phyloP scores from a whole-genome alignment of 1,140 invertebrate species.

The Trissolcus basalis region DNA sequence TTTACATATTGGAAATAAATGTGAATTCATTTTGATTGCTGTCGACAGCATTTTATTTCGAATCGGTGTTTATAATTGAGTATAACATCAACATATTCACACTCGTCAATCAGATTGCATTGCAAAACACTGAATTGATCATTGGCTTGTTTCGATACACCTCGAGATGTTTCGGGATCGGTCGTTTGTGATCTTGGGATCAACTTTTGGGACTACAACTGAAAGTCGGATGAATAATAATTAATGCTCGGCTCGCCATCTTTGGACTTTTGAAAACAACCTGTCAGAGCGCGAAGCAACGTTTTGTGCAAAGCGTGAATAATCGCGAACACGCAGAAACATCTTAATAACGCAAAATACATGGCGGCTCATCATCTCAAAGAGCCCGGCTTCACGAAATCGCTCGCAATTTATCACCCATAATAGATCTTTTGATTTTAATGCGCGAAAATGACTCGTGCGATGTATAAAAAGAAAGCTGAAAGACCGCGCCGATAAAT shows the following conservation, averaged over 20 bases:
- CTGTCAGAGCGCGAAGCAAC: slow-evolving; percentile 26
- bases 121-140: too few relatives aligned
- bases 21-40: too few relatives aligned
- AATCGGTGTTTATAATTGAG: too few relatives aligned
- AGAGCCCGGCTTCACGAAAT: slow-evolving; percentile 32
- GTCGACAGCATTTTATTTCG: too few relatives aligned
- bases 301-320: slow-evolving; percentile 48
- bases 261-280: slow-evolving; percentile 15
- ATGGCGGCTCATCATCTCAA: slow-evolving; percentile 52
- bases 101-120: too few relatives aligned
- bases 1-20: too few relatives aligned
- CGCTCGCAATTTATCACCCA: slow-evolving; percentile 45
- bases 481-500: slow-evolving; percentile 43
- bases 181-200: too few relatives aligned
- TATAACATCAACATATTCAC: too few relatives aligned
- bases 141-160: too few relatives aligned
- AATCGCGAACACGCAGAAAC: slow-evolving; percentile 52
- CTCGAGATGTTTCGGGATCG: too few relatives aligned
- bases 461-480: slow-evolving; percentile 27
- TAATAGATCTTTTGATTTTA: slow-evolving; percentile 50
- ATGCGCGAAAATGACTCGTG: slow-evolving; percentile 41
- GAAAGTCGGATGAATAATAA: too few relatives aligned
- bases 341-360: slow-evolving; percentile 57
- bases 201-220: too few relatives aligned
- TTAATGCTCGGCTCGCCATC: not conserved